phyloP scores from a whole-genome alignment of 2,797 vertebrate species.

The Leucoraja ocellata region DNA sequence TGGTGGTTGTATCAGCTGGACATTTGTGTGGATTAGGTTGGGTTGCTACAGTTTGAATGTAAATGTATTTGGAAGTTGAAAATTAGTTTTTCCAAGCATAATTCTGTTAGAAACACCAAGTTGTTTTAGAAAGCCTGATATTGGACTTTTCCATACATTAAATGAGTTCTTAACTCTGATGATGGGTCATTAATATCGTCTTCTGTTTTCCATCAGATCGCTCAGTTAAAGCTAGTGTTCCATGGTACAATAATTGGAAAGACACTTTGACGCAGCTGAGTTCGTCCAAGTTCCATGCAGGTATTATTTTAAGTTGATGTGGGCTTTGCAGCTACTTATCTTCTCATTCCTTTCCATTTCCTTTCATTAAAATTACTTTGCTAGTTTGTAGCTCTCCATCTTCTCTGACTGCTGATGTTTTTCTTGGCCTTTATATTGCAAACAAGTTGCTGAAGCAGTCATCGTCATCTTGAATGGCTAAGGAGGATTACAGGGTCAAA shows the following conservation, averaged over 20 bases:
- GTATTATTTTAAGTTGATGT: conserved; percentile 64
- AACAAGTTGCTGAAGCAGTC: too few species aligned
- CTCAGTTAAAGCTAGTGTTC: conserved; percentile 82
- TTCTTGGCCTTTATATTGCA: not conserved
- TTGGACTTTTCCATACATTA: not conserved
- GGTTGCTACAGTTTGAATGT: not conserved
- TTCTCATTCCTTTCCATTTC: not conserved
- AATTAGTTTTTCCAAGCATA: not conserved
- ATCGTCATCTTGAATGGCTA: too few species aligned
- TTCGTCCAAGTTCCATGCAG: conserved; percentile 76
- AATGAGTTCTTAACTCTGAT: not conserved
- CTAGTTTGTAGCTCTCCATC: not conserved
- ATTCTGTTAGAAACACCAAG: not conserved
- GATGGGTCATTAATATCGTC: conserved; percentile 55
- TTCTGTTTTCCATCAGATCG: conserved; percentile 75
- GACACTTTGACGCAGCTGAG: conserved; percentile 77
- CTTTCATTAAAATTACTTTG: not conserved
- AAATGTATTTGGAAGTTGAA: not conserved
- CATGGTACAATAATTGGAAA: conserved; percentile 87
- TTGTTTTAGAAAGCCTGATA: not conserved
- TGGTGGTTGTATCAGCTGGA: too few species aligned
- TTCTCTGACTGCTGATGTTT: not conserved
- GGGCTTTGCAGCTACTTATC: conserved; percentile 45
- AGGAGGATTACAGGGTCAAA: too few species aligned
- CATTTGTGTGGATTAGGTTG: not conserved